phyloP scores from a whole-genome alignment of 2,888 invertebrate genomes.

The Ophioninae sp. region DNA sequence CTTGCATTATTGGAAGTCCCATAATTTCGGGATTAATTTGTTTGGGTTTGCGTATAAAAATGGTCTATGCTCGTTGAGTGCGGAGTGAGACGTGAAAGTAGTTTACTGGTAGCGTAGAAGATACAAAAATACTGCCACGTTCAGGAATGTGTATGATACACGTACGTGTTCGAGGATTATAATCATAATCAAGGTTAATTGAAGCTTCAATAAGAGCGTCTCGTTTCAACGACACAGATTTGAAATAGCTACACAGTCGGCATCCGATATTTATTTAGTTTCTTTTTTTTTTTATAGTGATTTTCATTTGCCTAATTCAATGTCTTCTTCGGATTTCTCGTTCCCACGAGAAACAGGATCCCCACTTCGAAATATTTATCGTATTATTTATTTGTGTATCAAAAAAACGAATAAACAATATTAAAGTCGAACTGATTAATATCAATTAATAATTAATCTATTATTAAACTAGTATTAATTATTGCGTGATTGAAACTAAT shows the following conservation, averaged over 20 bases:
- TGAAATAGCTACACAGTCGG: constrained; percentile 33
- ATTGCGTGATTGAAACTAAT: too few relatives aligned
- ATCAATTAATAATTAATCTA: too few relatives aligned
- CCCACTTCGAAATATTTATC: too few relatives aligned
- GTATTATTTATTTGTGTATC: too few relatives aligned
- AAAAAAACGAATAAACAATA: too few relatives aligned
- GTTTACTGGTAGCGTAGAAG: background rate
- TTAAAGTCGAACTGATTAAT: too few relatives aligned
- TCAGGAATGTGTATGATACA: constrained; percentile 5
- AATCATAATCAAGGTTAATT: constrained; percentile 45
- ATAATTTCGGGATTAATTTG: background rate
- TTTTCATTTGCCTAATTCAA: background rate
- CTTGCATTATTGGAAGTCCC: background rate
- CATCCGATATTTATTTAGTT: background rate
- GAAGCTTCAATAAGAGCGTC: constrained; percentile 37
- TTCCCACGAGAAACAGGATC: too few relatives aligned
- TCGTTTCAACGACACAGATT: constrained; percentile 52
- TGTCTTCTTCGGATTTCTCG: too few relatives aligned
- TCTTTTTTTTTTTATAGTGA: background rate
- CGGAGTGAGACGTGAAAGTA: background rate
- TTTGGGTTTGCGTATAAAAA: background rate
- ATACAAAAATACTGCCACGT: background rate
- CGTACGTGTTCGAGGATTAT: constrained; percentile 26
- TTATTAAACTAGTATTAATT: too few relatives aligned
- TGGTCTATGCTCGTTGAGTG: background rate